Evolutionary conservation across 2,113 vertebrate species (phyloP).

Genomic region (Gallinago paraguaiae): DNA sequence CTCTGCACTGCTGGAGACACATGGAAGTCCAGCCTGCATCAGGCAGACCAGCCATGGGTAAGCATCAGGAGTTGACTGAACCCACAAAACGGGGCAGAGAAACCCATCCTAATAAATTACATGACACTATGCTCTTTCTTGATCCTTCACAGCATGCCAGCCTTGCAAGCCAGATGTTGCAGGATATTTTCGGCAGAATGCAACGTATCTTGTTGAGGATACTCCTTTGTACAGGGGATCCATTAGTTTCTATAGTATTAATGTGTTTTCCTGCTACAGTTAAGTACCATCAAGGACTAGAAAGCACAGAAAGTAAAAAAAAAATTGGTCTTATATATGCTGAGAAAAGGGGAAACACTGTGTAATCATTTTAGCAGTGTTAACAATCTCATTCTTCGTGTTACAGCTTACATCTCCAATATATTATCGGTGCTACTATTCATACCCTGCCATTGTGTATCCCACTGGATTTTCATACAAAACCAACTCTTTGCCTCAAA

Average conservation of each 20-base stretch:
- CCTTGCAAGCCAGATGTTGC: background rate
- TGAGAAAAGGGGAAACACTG: background rate
- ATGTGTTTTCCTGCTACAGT: background rate
- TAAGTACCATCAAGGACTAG: background rate
- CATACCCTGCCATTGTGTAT: background rate
- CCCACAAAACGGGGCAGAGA: background rate
- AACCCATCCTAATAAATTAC: background rate
- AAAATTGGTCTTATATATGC: background rate
- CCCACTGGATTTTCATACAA: background rate
- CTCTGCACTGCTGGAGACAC: background rate
- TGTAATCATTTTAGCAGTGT: background rate
- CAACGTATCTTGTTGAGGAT: background rate
- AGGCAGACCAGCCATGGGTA: background rate
- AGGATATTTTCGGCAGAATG: background rate
- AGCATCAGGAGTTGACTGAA: background rate
- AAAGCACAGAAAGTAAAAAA: background rate
- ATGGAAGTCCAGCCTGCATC: background rate
- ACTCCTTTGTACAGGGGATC: background rate
- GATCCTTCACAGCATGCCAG: background rate
- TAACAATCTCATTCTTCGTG: background rate
- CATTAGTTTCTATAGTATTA: background rate
- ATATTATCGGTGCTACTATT: background rate
- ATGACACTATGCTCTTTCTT: background rate
- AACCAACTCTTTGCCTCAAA: background rate
- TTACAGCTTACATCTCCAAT: background rate